phyloP scores from a whole-genome alignment of 1,140 invertebrate genomes.

The Parasteatoda tepidariorum region DNA sequence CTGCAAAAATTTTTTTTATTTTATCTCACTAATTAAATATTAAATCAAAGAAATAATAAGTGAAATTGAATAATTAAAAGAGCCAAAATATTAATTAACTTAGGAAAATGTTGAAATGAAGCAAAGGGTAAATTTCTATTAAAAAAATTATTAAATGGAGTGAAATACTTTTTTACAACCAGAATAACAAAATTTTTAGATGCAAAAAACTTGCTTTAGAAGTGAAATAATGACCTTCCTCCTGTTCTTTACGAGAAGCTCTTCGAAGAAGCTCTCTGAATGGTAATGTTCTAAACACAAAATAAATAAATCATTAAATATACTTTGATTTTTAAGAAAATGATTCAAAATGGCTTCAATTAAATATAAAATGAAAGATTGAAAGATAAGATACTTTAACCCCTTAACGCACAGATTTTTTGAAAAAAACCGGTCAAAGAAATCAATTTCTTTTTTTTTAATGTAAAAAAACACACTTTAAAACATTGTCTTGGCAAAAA shows the following conservation, averaged over 20 bases:
- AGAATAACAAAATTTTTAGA: background rate
- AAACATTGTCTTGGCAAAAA: no score
- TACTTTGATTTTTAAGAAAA: no score
- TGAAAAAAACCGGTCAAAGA: no score
- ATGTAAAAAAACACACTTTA: no score
- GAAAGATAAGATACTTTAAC: no score
- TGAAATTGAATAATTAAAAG: background rate
- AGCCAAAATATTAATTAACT: background rate
- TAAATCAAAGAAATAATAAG: background rate
- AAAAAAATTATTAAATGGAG: background rate
- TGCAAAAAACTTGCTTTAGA: conserved; percentile 64
- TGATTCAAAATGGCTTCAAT: no score
- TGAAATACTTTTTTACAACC: background rate
- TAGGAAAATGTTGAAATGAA: background rate
- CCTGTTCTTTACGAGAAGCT: conserved; percentile 66
- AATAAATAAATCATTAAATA: background rate
- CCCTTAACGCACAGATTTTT: no score
- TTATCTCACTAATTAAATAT: background rate
- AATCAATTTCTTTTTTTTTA: no score
- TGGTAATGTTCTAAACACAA: conserved; percentile 66
- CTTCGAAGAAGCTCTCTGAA: conserved; percentile 71
- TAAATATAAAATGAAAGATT: no score
- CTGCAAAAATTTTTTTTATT: background rate
- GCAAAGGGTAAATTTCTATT: background rate
- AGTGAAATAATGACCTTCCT: conserved; percentile 67